Evolutionary conservation across 2,113 vertebrate species (phyloP).

Genomic region (Oreochromis tanganicae): DNA sequence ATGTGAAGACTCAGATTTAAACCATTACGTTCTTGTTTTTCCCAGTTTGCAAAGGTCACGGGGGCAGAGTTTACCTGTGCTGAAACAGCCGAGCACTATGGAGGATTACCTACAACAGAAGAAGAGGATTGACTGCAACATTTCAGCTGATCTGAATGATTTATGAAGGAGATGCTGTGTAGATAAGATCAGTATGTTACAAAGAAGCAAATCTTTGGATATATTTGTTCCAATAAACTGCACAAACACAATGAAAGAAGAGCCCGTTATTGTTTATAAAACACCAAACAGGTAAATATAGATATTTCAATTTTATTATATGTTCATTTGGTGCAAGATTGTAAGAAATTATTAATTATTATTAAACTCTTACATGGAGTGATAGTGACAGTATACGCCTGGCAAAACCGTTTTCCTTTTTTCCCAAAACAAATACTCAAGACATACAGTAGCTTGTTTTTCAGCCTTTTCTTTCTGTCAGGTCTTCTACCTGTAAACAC

Average conservation of each 20-base stretch:
- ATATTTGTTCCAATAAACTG: slow-evolving; percentile 25
- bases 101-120: background rate
- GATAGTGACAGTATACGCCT: background rate
- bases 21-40: background rate
- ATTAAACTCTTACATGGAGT: slow-evolving; percentile 22
- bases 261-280: slow-evolving; percentile 25
- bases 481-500: background rate
- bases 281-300: slow-evolving; percentile 3
- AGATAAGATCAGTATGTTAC: background rate
- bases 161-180: background rate
- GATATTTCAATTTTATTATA: slow-evolving; percentile 48
- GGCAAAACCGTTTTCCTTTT: background rate
- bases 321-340: slow-evolving; percentile 43
- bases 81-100: slow-evolving; percentile 27
- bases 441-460: background rate
- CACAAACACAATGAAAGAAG: background rate
- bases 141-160: background rate
- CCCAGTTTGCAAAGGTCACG: slow-evolving; percentile 74
- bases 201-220: background rate
- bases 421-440: background rate
- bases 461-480: background rate
- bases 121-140: background rate
- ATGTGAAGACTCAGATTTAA: background rate
- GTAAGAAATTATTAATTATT: slow-evolving; percentile 18
- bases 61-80: slow-evolving; percentile 71